Evolutionary conservation across 2,113 vertebrate species (phyloP).

Genomic region (Callipepla squamata): DNA sequence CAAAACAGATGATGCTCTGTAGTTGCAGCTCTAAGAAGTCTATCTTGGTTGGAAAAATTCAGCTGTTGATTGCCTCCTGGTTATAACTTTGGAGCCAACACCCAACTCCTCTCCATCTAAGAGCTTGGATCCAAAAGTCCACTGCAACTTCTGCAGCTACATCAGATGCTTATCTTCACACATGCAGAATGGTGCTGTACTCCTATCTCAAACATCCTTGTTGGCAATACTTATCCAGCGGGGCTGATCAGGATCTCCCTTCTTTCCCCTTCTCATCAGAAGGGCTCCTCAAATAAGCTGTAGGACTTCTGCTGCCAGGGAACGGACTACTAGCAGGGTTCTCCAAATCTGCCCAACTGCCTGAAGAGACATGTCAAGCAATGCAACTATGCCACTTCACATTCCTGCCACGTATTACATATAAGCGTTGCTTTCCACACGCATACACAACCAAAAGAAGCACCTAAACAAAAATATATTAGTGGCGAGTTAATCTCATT

Average conservation of each 20-base stretch:
- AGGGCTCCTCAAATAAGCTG: background rate
- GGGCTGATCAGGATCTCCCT: background rate
- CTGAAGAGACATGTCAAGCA: background rate
- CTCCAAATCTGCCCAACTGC: background rate
- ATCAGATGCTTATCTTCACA: background rate
- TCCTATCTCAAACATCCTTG: background rate
- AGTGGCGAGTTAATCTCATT: background rate
- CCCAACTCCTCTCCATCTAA: background rate
- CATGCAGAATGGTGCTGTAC: background rate
- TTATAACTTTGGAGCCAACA: conserved; percentile 28
- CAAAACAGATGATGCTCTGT: background rate
- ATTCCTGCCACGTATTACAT: background rate
- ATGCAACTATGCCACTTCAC: background rate
- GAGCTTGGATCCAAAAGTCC: background rate
- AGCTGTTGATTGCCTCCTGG: conserved; percentile 28
- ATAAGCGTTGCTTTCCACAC: background rate
- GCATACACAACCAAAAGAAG: background rate
- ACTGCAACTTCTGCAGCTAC: background rate
- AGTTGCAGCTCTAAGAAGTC: background rate
- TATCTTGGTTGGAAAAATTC: conserved; percentile 40
- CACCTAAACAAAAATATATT: background rate
- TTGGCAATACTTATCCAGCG: background rate
- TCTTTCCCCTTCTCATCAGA: background rate
- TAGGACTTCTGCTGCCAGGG: background rate
- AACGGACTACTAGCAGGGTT: background rate